Evolutionary conservation across 2,797 vertebrate genomes (phyloP).

Genomic region (Astyanax mexicanus): DNA sequence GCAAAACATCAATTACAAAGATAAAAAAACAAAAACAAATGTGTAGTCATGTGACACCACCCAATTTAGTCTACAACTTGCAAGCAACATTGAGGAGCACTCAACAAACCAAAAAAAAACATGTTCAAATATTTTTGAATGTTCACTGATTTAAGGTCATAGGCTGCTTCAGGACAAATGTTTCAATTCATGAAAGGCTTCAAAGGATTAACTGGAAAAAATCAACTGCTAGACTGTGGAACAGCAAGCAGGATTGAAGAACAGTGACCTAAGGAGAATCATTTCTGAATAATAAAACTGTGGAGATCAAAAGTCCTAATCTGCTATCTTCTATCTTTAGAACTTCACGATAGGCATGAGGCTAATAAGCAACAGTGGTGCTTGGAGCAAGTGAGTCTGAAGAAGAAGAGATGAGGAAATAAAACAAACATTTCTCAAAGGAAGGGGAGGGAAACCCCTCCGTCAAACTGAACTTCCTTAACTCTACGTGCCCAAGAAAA

Average conservation of each 20-base stretch:
- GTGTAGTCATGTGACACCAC: too few species aligned
- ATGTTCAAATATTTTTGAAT: too few species aligned
- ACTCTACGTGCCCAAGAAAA: constrained; percentile 53
- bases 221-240: background rate
- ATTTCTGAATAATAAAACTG: background rate
- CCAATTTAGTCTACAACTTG: too few species aligned
- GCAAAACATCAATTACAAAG: too few species aligned
- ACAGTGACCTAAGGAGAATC: constrained; percentile 4
- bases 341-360: background rate
- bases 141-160: constrained; percentile 7
- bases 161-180: background rate
- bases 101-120: too few species aligned
- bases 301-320: background rate
- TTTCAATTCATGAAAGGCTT: background rate
- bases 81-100: too few species aligned
- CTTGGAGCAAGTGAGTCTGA: background rate
- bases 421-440: constrained; percentile 45
- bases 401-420: constrained; percentile 29
- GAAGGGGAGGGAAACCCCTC: constrained; percentile 47
- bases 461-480: constrained; percentile 50
- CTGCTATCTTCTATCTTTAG: background rate
- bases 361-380: constrained; percentile 1
- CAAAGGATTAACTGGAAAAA: background rate
- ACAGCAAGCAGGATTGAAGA: background rate
- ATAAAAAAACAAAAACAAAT: too few species aligned